These are phyloP conservation scores for Microdon myrmicae DNA, from an alignment of 2,888 invertebrate species.

Conservation along the genomic window DNA sequence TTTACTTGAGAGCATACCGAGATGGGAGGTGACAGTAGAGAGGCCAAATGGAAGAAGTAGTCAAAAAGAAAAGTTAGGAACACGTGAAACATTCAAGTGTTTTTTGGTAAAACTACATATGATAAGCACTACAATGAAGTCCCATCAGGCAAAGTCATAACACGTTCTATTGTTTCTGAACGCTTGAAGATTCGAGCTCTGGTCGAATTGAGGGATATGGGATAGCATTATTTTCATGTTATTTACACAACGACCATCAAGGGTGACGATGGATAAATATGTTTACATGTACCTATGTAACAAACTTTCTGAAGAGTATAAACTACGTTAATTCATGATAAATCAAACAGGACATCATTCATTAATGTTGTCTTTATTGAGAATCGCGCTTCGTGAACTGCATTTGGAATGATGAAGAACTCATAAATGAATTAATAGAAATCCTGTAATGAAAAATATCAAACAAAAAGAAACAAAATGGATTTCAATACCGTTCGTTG, in stretches of 20 bases:
- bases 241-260: conserved; percentile 97
- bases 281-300: too few relatives aligned
- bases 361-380: too few relatives aligned
- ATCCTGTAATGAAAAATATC: too few relatives aligned
- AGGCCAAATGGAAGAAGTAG: conserved; percentile 99
- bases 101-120: conserved; percentile 98
- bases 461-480: too few relatives aligned
- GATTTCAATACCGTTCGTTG: too few relatives aligned
- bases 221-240: conserved; percentile 95
- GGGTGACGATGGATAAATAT: conserved; percentile 90
- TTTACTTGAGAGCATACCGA: too few relatives aligned
- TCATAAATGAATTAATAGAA: too few relatives aligned
- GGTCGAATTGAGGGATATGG: conserved; percentile 92
- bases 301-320: too few relatives aligned
- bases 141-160: conserved; percentile 96
- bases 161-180: conserved; percentile 98
- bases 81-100: conserved; percentile 98
- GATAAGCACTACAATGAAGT: conserved; percentile 97
- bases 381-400: too few relatives aligned
- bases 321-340: too few relatives aligned
- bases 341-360: too few relatives aligned
- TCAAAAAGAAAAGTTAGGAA: conserved; percentile 99
- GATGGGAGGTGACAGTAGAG: conserved; percentile 92
- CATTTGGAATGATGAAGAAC: too few relatives aligned
- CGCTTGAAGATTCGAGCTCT: conserved; percentile 96